These are phyloP conservation scores for Sinocyclocheilus maitianheensis DNA, from an alignment of 2,113 vertebrate species.

Conservation along the genomic window DNA sequence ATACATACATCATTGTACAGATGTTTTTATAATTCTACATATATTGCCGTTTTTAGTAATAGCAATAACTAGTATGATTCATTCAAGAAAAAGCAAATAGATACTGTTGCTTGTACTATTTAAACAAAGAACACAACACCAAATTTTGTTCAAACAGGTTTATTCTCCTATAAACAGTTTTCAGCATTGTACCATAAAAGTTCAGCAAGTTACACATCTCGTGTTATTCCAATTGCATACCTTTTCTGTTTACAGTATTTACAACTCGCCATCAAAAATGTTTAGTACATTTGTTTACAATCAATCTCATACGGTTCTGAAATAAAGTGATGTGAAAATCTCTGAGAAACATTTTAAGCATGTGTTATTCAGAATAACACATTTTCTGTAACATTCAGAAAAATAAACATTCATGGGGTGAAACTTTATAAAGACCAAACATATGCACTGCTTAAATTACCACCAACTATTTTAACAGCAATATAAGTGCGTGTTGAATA, in stretches of 20 bases:
- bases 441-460: conserved; percentile 14
- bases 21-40: too few relatives aligned
- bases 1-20: background rate
- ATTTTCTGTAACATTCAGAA: conserved; percentile 35
- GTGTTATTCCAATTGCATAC: conserved; percentile 69
- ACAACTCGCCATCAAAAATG: conserved; percentile 75
- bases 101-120: background rate
- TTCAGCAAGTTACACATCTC: conserved; percentile 73
- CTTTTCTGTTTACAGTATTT: conserved; percentile 81
- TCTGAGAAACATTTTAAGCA: conserved; percentile 24
- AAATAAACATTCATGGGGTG: conserved; percentile 41
- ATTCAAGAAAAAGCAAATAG: background rate
- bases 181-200: conserved; percentile 72
- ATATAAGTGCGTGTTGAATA: conserved; percentile 22
- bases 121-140: background rate
- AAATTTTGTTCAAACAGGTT: conserved; percentile 78
- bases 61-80: background rate
- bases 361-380: conserved; percentile 6
- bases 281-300: conserved; percentile 27
- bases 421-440: conserved; percentile 32
- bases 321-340: conserved; percentile 28
- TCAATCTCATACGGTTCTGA: conserved; percentile 16
- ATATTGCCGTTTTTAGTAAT: background rate
- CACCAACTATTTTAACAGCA: background rate
- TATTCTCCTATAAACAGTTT: conserved; percentile 84